Base-by-base conservation (phyloP, 2,888 invertebrate species). In the Galeopsomyia nigrocyanea region DNA sequence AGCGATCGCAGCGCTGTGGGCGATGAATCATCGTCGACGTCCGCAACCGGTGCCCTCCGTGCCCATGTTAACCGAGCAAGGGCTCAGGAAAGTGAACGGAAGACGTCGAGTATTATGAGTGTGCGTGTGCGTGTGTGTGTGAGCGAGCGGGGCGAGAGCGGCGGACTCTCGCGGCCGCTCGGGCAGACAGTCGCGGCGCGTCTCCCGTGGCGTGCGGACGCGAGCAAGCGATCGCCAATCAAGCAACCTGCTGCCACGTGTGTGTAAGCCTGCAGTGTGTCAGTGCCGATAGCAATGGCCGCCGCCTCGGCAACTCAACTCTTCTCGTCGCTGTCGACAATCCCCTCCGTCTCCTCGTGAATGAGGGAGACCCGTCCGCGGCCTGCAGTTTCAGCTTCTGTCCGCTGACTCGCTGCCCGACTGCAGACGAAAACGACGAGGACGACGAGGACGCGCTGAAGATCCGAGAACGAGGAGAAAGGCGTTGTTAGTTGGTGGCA, bases 181-280 rank as follows among this genome's bases (percentile, higher is more conserved):
- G 9, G 17, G 39, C 19, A 58, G 17, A 5, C 63, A 77, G 72
- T 73, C 75, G 73, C 56, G 76, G 66, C 77, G 76, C 72, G 78
- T 78, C 75, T 74, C 65, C 63, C 75, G 76, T 57, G 51, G 68
- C 68, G 70, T 75, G 58, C 71, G 76, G 76, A 76, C 73, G 68
- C 60, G 26, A 26, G 26, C 26, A 26, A 26, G 26, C 26, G 26
- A 26, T 26, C 26, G 26, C 26, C 26, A 26, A 5, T 26, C 26
- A 5, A 2, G 26, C 26, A 26, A 26, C 26, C 26, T 26, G 26
- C 26, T 26, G 26, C 26, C 26, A 26, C 26, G 26, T 26, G 26
- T 26, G 2, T 26, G 26, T 26, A 26, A 26, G 26, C 26, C 5
- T 26, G 26, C n/a, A n/a, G n/a, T 26, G 26, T 26, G 26, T 5